Conservation (phyloP, 2,797 vertebrate genomes). For the Phalloptychus januarius region DNA sequence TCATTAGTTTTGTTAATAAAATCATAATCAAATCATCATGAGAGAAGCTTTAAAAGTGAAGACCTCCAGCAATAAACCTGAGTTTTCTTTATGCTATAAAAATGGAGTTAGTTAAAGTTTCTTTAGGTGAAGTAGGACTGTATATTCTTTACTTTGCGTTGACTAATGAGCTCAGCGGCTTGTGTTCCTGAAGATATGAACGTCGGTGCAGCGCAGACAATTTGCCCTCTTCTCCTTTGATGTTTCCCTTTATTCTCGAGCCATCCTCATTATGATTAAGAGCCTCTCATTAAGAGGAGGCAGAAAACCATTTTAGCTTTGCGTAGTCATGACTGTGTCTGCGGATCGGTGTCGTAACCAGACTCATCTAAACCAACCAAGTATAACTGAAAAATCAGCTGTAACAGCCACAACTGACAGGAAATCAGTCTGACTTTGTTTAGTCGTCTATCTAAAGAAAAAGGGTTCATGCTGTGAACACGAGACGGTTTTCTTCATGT, state of each 20-base stretch:
- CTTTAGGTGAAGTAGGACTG: slow-evolving; percentile 1
- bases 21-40: neutral
- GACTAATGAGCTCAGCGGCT: slow-evolving; percentile 9
- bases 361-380: neutral
- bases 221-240: slow-evolving; percentile 34
- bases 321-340: neutral
- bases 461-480: neutral
- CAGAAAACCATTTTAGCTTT: slow-evolving; percentile 17
- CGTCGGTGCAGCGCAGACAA: slow-evolving; percentile 3
- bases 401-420: neutral
- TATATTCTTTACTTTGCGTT: slow-evolving; percentile 8
- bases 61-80: neutral
- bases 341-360: neutral
- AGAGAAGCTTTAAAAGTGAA: neutral
- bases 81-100: neutral
- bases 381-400: slow-evolving; percentile 6
- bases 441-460: neutral
- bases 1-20: neutral
- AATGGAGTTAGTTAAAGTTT: neutral
- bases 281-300: slow-evolving; percentile 34
- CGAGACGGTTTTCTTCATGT: slow-evolving; percentile 3
- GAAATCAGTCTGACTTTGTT: slow-evolving; percentile 1
- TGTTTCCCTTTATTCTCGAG: slow-evolving; percentile 31
- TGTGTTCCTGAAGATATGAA: neutral
- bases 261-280: slow-evolving; percentile 30